phyloP scores from a whole-genome alignment of 1,140 invertebrate genomes.

The Bilobella aurantiaca region DNA sequence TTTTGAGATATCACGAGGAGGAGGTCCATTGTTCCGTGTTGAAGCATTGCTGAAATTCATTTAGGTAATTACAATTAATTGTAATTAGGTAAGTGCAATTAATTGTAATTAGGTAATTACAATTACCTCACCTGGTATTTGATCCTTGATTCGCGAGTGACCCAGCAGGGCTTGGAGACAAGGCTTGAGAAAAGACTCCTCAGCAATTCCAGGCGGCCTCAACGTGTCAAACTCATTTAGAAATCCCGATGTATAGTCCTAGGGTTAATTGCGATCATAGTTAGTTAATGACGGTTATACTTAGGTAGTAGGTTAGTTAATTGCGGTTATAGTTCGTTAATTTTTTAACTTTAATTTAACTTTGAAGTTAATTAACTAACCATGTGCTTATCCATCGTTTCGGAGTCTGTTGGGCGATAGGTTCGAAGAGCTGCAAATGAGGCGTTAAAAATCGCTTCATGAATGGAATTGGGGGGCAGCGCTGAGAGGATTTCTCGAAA shows the following conservation, averaged over 20 bases:
- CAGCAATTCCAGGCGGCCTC: background rate
- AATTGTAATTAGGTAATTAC: background rate
- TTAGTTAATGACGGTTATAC: no score
- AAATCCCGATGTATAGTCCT: slow-evolving; percentile 19
- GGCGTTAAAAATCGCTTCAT: background rate
- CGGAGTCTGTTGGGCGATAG: slow-evolving; percentile 13
- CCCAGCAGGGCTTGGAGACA: slow-evolving; percentile 22
- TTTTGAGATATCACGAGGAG: slow-evolving; percentile 5
- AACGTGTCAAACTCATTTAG: slow-evolving; percentile 5
- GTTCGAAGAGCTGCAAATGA: background rate
- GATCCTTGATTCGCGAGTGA: slow-evolving; percentile 6
- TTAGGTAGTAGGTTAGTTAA: no score
- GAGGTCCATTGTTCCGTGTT: slow-evolving; percentile 3
- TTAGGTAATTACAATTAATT: background rate
- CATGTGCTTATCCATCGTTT: background rate
- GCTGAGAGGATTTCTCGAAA: slow-evolving; percentile 5
- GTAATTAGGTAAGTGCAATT: background rate
- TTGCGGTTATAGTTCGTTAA: background rate
- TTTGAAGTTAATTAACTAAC: slow-evolving; percentile 10
- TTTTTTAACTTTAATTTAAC: background rate
- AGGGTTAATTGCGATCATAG: background rate
- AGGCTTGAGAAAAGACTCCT: slow-evolving; percentile 6
- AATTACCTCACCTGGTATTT: slow-evolving; percentile 19
- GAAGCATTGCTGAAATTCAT: background rate
- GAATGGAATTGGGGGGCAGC: slow-evolving; percentile 16